Conservation (phyloP, 2,113 vertebrate species). For the Gobius niger region DNA sequence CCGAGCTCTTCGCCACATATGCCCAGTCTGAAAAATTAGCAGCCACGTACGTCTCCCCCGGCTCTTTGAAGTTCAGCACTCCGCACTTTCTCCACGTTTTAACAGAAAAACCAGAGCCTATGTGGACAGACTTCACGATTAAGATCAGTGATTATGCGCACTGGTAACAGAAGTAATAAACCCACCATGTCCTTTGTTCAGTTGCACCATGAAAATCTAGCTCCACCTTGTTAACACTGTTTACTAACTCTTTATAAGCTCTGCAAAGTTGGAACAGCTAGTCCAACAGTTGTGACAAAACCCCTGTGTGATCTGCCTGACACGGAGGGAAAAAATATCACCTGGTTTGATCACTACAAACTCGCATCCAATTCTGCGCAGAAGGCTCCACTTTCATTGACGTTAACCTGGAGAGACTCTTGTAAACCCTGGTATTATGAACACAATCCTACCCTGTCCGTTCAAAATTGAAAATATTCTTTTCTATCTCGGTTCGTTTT, state of each 20-base stretch:
- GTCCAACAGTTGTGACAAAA: conserved; percentile 60
- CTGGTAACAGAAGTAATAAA: conserved; percentile 56
- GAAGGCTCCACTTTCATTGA: neutral
- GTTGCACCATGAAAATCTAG: conserved; percentile 50
- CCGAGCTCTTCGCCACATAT: conserved; percentile 79
- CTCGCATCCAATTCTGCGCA: neutral
- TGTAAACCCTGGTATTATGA: neutral
- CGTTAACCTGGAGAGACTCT: neutral
- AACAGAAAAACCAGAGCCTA: conserved; percentile 81
- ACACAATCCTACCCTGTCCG: conserved; percentile 3
- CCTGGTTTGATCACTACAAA: conserved; percentile 1
- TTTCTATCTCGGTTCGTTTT: conserved; percentile 8
- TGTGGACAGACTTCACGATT: conserved; percentile 80
- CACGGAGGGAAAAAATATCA: conserved; percentile 19
- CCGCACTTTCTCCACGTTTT: conserved; percentile 66
- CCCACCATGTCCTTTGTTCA: conserved; percentile 60
- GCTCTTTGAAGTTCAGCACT: conserved; percentile 82
- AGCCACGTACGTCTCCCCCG: conserved; percentile 72
- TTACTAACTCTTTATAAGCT: conserved; percentile 67
- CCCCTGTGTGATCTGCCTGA: conserved; percentile 56
- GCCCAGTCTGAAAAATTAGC: conserved; percentile 81
- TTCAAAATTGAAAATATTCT: conserved; percentile 35
- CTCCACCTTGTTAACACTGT: conserved; percentile 67
- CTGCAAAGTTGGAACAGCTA: conserved; percentile 60
- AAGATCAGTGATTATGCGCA: conserved; percentile 69